A percentile compares a stretch with the other conserved stretches of the same genome.
These are phyloP conservation scores for Mormyrops boulengeri DNA, from an alignment of 2,797 vertebrate species.

Conservation along the genomic window DNA sequence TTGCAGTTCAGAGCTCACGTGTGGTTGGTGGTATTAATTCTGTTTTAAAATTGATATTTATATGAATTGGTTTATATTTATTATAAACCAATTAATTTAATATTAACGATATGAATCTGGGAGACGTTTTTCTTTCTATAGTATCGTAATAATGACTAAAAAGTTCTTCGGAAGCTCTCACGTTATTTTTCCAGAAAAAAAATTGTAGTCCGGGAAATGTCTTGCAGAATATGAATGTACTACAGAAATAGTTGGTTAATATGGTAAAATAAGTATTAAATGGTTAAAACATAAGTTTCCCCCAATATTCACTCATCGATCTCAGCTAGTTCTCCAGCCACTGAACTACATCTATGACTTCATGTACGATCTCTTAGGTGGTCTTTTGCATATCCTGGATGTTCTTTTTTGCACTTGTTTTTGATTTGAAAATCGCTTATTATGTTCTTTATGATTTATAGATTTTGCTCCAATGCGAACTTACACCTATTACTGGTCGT, in stretches of 20 bases:
- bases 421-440: background rate
- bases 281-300: background rate
- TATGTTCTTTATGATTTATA: background rate
- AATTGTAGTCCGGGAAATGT: background rate
- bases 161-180: background rate
- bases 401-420: background rate
- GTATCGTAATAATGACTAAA: background rate
- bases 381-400: background rate
- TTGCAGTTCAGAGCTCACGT: background rate
- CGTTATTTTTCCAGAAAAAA: background rate
- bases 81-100: background rate
- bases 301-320: background rate
- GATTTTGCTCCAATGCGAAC: background rate
- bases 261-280: background rate
- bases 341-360: background rate
- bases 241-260: background rate
- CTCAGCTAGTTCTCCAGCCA: background rate
- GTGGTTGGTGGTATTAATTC: background rate
- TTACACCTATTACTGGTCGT: background rate
- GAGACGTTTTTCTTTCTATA: background rate
- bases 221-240: background rate
- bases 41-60: background rate
- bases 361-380: background rate
- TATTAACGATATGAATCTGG: background rate
- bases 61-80: background rate